Evolutionary conservation across 2,113 vertebrate species (phyloP), one percentile per base, ranked within the genome.

Genomic region (Oryzias celebensis): DNA sequence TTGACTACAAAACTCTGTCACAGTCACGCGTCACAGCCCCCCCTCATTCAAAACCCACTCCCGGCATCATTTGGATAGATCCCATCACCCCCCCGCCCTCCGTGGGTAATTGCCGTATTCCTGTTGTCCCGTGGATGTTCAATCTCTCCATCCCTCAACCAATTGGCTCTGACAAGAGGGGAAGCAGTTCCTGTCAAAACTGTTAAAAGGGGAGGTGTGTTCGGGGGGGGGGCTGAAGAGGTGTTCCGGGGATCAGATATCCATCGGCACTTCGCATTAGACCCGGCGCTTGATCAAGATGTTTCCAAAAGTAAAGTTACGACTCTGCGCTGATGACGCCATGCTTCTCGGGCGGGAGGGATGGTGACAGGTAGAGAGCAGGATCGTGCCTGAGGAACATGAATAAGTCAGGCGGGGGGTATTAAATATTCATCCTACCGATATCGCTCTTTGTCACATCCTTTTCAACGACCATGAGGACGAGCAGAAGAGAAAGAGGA

Each of bases 1-100:
- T 94, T 94, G 94, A 97, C 96, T 94, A 91, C 91, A 85, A 83
- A 91, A 94, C 94, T 94, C 94, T 90, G 91, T 96, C 94, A 94
- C 89, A 94, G 94, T 94, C 95, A 92, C 64, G 87, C 90, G 86
- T 94, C 93, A 93, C 91, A 82, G 91, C 90, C 86, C 89, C 78
- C 77, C 71, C 85, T 0, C 26, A 28, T 28, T 92, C 78, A 90
- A 94, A 95, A 94, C 75, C 89, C 88, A 89, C 93, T 87, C 80
- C 88, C 62, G 47, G 86, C 83, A 80, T n/a, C 91, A 85, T 66
- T 92, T 80, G 91, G 92, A 93, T 94, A 93, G 94, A 96, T 96
- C 93, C 94, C 92, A 92, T 94, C 93, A 95, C 89, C 78, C 74
- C 60, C 65, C 24, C 60, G 68, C 90, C 90, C 91, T 93, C 94